phyloP scores from a whole-genome alignment of 2,797 vertebrate genomes.

The Pangasius macronema region DNA sequence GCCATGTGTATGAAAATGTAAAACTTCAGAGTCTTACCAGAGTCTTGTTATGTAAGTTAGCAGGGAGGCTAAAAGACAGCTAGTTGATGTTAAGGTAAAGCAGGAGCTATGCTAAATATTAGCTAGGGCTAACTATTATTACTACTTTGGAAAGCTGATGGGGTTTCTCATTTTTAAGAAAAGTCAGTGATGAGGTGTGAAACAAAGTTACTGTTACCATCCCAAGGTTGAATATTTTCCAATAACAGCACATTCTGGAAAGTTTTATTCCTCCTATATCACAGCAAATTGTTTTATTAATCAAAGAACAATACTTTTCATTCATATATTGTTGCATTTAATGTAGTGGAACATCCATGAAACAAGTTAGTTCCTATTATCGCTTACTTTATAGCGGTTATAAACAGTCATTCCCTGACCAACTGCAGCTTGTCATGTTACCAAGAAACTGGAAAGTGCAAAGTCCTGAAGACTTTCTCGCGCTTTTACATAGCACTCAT shows the following conservation, averaged over 20 bases:
- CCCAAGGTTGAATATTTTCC: not conserved
- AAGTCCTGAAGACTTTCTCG: not conserved
- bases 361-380: not conserved
- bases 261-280: not conserved
- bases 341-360: not conserved
- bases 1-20: not conserved
- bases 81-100: not conserved
- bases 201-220: not conserved
- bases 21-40: not conserved
- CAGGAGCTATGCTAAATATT: not conserved
- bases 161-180: not conserved
- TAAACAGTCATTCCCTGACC: not conserved
- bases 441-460: not conserved
- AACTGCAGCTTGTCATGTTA: not conserved
- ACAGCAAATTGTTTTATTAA: not conserved
- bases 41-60: not conserved
- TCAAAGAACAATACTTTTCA: not conserved
- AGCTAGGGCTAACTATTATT: not conserved
- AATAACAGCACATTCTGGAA: not conserved
- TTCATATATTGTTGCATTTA: not conserved
- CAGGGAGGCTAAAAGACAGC: not conserved
- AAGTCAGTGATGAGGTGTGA: not conserved
- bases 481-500: not conserved
- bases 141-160: not conserved
- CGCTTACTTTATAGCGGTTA: not conserved